Percentiles rank a stretch among this genome's conserved stretches.
These are phyloP conservation scores for Siniperca knerii DNA, from an alignment of 2,113 vertebrate species.

Conservation along the genomic window DNA sequence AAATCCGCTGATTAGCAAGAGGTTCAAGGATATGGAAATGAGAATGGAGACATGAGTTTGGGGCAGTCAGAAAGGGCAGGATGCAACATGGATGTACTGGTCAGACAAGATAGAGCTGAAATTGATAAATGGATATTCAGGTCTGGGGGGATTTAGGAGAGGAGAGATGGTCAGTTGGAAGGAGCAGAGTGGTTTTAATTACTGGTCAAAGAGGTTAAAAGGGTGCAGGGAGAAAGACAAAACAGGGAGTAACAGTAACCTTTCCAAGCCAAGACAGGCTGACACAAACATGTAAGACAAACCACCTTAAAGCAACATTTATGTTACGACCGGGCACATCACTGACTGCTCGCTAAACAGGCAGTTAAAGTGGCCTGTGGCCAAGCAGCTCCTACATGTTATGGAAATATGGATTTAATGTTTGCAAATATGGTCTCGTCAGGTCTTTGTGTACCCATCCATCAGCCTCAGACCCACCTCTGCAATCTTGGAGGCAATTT, in stretches of 20 bases:
- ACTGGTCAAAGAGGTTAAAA: conserved; percentile 70
- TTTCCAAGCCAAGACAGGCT: conserved; percentile 39
- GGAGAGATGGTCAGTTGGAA: conserved; percentile 40
- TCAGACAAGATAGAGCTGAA: conserved; percentile 71
- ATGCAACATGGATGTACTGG: conserved; percentile 57
- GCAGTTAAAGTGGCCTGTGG: conserved; percentile 52
- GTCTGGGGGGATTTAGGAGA: conserved; percentile 43
- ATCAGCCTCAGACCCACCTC: conserved; percentile 81
- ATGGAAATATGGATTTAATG: conserved; percentile 79
- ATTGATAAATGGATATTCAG: conserved; percentile 73
- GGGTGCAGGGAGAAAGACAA: conserved; percentile 27
- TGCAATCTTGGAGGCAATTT: conserved; percentile 82
- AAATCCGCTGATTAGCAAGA: conserved; percentile 57
- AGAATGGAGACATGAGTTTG: conserved; percentile 37
- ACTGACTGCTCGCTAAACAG: conserved; percentile 41
- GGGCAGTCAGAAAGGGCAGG: conserved; percentile 52
- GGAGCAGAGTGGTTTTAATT: conserved; percentile 65
- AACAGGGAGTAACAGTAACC: conserved; percentile 40
- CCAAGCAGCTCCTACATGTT: conserved; percentile 59
- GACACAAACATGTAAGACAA: conserved; percentile 35
- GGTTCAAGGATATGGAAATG: conserved; percentile 64
- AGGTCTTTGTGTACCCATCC: conserved; percentile 80
- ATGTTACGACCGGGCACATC: conserved; percentile 4
- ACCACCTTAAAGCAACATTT: conserved; percentile 53
- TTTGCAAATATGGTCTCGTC: conserved; percentile 78